These are phyloP conservation scores for Nyctibius grandis DNA, from an alignment of 2,797 vertebrate species.

Conservation along the genomic window DNA sequence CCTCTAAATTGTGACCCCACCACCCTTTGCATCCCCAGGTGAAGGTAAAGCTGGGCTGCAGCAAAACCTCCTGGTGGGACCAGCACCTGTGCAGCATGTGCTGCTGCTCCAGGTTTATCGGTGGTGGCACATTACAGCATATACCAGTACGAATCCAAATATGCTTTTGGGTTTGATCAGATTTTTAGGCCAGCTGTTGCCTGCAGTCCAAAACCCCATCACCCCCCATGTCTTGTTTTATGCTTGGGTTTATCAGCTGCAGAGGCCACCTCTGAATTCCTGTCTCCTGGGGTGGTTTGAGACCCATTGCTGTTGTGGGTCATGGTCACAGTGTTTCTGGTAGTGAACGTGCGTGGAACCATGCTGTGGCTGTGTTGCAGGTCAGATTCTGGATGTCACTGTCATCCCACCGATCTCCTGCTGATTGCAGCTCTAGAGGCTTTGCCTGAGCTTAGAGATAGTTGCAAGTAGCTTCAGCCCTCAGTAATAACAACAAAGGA, in stretches of 20 bases:
- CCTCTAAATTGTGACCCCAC: background rate
- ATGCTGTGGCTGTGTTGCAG: background rate
- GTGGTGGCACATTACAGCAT: fast-evolving
- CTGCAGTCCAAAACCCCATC: background rate
- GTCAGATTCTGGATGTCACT: background rate
- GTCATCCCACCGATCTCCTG: background rate
- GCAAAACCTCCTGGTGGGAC: background rate
- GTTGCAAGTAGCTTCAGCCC: background rate
- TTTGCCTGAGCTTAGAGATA: background rate
- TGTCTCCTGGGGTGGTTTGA: background rate
- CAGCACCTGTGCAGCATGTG: fast-evolving
- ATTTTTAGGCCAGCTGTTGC: background rate
- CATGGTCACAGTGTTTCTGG: background rate
- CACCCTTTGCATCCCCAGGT: background rate
- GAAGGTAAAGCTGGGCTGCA: background rate
- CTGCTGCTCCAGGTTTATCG: background rate
- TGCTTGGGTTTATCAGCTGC: background rate
- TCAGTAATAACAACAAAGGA: fast-evolving
- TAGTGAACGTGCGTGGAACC: background rate
- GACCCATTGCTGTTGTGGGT: background rate
- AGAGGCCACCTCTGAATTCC: background rate
- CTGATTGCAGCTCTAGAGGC: background rate
- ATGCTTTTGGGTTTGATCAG: background rate
- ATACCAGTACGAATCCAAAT: background rate
- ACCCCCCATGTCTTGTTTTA: background rate